These are phyloP conservation scores for Mus musculus DNA, from an alignment of 2,113 vertebrate species.

Conservation along the genomic window DNA sequence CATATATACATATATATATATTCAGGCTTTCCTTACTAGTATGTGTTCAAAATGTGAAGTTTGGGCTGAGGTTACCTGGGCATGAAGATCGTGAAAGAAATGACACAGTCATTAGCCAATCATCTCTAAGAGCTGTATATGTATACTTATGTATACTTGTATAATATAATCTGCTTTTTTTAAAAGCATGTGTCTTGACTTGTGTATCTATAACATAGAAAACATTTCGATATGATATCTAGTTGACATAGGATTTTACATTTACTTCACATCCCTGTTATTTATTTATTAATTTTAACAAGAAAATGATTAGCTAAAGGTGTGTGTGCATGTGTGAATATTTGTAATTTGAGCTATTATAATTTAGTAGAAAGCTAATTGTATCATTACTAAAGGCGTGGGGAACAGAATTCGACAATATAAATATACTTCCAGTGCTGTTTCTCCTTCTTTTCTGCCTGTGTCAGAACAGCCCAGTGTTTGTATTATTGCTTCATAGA, in stretches of 20 bases:
- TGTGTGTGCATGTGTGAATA: background rate
- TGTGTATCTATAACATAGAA: background rate
- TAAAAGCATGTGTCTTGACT: background rate
- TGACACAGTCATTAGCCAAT: background rate
- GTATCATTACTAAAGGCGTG: background rate
- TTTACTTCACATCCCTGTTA: background rate
- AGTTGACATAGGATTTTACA: conserved; percentile 27
- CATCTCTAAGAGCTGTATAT: background rate
- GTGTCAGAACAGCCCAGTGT: background rate
- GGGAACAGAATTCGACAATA: background rate
- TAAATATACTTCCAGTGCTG: background rate
- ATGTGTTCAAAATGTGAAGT: background rate
- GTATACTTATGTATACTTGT: background rate
- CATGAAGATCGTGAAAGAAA: background rate
- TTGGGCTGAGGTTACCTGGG: background rate
- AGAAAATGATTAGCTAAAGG: background rate
- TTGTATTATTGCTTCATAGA: background rate
- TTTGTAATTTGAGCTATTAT: background rate
- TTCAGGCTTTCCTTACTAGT: background rate
- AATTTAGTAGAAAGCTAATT: conserved; percentile 11
- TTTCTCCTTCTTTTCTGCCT: background rate
- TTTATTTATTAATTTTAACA: background rate
- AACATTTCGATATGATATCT: background rate
- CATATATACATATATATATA: too few relatives aligned
- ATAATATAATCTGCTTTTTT: background rate